Conservation (phyloP, 2,797 vertebrate genomes). For the Allochrocebus solatus region DNA sequence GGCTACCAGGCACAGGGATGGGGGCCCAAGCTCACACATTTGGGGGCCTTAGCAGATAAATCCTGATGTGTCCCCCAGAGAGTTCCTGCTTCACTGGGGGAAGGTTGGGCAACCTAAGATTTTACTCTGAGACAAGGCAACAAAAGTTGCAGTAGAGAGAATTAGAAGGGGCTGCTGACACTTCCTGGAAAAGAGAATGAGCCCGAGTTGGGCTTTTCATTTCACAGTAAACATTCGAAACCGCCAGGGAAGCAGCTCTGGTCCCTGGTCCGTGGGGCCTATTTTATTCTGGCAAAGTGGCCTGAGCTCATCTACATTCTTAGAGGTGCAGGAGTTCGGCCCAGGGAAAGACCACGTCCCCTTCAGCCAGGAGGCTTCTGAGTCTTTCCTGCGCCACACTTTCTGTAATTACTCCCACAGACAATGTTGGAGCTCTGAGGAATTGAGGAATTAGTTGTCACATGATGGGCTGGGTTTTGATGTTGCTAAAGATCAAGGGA, state of each 20-base stretch:
- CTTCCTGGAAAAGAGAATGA: background rate
- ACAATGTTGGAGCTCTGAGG: background rate
- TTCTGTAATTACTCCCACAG: background rate
- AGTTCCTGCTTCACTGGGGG: background rate
- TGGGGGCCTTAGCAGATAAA: background rate
- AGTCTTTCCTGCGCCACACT: rapidly evolving
- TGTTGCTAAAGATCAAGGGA: background rate
- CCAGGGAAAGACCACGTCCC: background rate
- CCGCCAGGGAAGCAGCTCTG: background rate
- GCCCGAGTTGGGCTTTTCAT: background rate
- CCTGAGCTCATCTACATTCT: background rate
- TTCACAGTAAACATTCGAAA: background rate
- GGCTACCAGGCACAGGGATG: background rate
- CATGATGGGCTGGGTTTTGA: background rate
- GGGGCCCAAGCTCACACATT: background rate
- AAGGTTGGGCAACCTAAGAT: background rate
- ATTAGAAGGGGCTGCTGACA: background rate
- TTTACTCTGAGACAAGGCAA: background rate
- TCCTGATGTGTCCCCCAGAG: background rate
- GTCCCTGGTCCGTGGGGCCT: background rate
- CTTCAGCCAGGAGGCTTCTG: background rate
- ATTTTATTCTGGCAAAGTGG: background rate
- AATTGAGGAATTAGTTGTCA: background rate
- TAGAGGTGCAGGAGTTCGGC: background rate
- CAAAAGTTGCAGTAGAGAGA: background rate